These are phyloP conservation scores for Dromas ardeola DNA, from an alignment of 2,113 vertebrate species.

Conservation along the genomic window DNA sequence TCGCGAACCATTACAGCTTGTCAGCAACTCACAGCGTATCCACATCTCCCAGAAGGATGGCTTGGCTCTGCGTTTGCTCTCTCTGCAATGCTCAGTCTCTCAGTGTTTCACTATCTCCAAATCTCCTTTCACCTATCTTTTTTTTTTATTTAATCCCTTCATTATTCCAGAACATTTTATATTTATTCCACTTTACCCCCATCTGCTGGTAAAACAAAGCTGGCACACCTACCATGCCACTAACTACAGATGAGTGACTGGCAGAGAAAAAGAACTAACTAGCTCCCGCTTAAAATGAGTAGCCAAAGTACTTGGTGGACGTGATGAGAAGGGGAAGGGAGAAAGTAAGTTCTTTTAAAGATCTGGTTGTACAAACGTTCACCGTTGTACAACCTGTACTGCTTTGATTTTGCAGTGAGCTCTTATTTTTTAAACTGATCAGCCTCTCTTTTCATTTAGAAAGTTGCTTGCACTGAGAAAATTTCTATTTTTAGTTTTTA, in stretches of 20 bases:
- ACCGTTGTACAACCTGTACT: background rate
- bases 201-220: conserved; percentile 30
- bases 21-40: background rate
- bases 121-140: background rate
- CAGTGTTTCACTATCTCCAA: background rate
- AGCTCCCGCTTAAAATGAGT: background rate
- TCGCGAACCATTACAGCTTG: background rate
- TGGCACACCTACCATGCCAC: background rate
- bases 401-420: background rate
- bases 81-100: background rate
- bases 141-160: background rate
- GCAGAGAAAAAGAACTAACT: background rate
- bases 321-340: background rate
- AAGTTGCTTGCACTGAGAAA: background rate
- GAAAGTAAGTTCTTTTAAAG: background rate
- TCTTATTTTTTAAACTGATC: background rate
- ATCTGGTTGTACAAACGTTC: background rate
- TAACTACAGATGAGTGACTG: background rate
- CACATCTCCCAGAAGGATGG: background rate
- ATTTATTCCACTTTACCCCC: conserved; percentile 21
- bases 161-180: background rate
- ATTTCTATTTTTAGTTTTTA: background rate
- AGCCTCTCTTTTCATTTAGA: background rate
- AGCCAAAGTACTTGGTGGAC: background rate
- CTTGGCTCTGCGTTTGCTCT: background rate